Base-by-base conservation (phyloP, 2,888 invertebrate genomes). In the Tiphia femorata region DNA sequence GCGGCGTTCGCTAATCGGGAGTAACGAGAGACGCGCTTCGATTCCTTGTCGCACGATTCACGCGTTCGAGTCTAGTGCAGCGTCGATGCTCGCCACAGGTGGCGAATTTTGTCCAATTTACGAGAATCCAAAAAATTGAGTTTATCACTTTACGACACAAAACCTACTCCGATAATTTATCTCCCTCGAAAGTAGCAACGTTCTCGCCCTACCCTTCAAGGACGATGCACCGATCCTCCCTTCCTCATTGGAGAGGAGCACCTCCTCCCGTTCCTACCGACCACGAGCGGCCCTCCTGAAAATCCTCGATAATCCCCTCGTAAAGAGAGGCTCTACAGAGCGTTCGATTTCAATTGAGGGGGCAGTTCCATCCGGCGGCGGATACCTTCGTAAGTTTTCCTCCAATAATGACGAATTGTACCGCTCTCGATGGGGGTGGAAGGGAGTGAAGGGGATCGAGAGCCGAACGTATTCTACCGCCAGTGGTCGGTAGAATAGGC, bases 291-390 rank as follows among this genome's bases (percentile, higher is more conserved):
- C 1, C 44, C 46, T 8, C n/a, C 12, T 12, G 20, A 33, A 46
- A 35, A 46, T 46, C 35, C 46, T 38, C n/a, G 49, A 30, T 49
- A 49, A 49, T 49, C 49, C 49, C 19, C 30, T 30, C 41, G 21
- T 40, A 20, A 41, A 41, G 29, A 29, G 29, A 37, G 27, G 10
- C n/a, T 12, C 35, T 33, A n/a, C n/a, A n/a, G n/a, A 33, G 20
- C 50, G 21, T 50, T n/a, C 43, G 35, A 29, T 40, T 40, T 49
- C 40, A 30, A 21, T 49, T 21, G 27, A 8, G 14, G 19, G 37
- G 17, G 4, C 12, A 14, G 33, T 12, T 30, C 30, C n/a, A n/a
- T n/a, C n/a, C n/a, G n/a, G n/a, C n/a, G n/a, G 30, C 30, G 30
- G 12, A 30, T 30, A 12, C 30, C 30, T 30, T 12, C 30, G 33